These are phyloP conservation scores for Marmota monax DNA, from an alignment of 2,113 vertebrate genomes.

Conservation along the genomic window DNA sequence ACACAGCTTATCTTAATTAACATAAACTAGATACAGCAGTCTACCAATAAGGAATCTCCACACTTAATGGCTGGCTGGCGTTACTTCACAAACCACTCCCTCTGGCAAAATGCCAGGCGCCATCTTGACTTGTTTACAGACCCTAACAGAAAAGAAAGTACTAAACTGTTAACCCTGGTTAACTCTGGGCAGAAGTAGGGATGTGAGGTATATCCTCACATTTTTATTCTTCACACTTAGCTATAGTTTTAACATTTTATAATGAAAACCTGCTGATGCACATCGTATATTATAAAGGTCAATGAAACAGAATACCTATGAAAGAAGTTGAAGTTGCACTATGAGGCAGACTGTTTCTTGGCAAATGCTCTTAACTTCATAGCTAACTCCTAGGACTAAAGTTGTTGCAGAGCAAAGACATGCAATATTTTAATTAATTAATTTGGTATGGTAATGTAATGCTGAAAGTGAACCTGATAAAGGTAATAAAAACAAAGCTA, in stretches of 20 bases:
- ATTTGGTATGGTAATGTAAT: neutral
- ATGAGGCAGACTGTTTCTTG: neutral
- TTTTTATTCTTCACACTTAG: neutral
- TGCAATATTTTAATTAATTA: conserved; percentile 2
- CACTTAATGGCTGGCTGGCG: no score
- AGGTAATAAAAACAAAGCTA: neutral
- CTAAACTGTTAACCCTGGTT: neutral
- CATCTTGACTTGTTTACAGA: no score
- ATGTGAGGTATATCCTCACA: neutral
- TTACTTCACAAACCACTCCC: no score
- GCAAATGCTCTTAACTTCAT: neutral
- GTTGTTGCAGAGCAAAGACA: neutral
- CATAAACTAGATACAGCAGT: no score
- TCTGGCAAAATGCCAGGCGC: no score
- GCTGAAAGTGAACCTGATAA: neutral
- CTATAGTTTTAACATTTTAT: neutral
- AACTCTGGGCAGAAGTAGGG: neutral
- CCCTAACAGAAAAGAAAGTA: neutral
- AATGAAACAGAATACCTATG: neutral
- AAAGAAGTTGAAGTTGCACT: neutral
- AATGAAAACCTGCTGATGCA: neutral
- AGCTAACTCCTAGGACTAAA: neutral
- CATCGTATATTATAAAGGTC: neutral
- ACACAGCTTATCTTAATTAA: no score
- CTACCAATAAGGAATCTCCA: no score